Conservation (phyloP, 2,888 invertebrate species). For the Hydriomena furcata region DNA sequence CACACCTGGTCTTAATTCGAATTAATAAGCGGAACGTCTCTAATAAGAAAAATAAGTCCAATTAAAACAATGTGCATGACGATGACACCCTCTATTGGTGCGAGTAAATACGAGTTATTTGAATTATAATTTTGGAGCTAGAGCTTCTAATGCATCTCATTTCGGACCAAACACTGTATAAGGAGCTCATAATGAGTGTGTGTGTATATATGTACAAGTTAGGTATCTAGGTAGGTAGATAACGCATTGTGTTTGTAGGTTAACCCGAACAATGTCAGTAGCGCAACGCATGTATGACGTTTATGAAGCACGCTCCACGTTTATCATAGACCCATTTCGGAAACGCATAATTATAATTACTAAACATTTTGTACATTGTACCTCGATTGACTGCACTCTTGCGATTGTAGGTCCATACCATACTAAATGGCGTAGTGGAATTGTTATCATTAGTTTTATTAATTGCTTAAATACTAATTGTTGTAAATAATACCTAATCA, state of each 20-base stretch:
- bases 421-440: conserved; percentile 18
- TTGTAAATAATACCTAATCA: too few relatives aligned
- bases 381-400: conserved; percentile 42
- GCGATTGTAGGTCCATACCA: conserved; percentile 20
- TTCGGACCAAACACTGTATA: too few relatives aligned
- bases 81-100: too few relatives aligned
- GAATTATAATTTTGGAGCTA: too few relatives aligned
- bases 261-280: conserved; percentile 30
- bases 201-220: neutral
- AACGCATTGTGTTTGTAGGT: conserved; percentile 21
- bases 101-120: too few relatives aligned
- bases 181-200: too few relatives aligned
- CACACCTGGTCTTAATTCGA: too few relatives aligned
- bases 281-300: conserved; percentile 31
- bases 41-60: too few relatives aligned
- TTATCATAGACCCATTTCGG: conserved; percentile 60
- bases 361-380: conserved; percentile 41
- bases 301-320: conserved; percentile 42
- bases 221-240: neutral
- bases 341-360: conserved; percentile 53
- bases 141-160: too few relatives aligned
- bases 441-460: neutral
- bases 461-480: too few relatives aligned
- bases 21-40: too few relatives aligned
- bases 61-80: too few relatives aligned